Base-by-base conservation (phyloP, 92 coral and sea anemone species). In the Porites divaricata region DNA sequence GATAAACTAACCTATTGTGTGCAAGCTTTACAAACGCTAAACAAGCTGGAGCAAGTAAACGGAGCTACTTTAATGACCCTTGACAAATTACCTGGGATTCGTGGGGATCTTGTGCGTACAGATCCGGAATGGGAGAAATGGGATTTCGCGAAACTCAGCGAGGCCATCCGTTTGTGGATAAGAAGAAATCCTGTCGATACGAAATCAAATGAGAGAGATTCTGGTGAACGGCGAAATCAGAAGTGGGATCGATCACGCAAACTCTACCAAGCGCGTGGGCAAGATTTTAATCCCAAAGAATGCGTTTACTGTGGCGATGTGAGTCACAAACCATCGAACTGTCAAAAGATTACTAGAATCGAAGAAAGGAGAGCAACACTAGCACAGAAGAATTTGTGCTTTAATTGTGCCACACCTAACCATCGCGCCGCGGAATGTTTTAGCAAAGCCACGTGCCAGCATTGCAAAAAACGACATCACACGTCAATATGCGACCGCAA, bases 381-480 rank as follows among this genome's bases (percentile, higher is more conserved):
- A 10, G 86, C 86, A 1, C 67, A 80, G 53, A n/a, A n/a, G n/a
- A n/a, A n/a, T n/a, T n/a, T n/a, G n/a, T n/a, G n/a, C n/a, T n/a
- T n/a, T n/a, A n/a, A n/a, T n/a, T n/a, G n/a, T n/a, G n/a, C n/a
- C n/a, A n/a, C n/a, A n/a, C n/a, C n/a, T n/a, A n/a, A n/a, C n/a
- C n/a, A 79, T 20, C 63, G 15, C 50, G 83, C 83, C 23, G 74
- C 74, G 45, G 83, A 78, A 14, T 79, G 83, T 79, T 79, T 65
- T 49, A 79, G 74, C 50, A 64, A 66, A 26, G 10, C 77, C 8
- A 65, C 63, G 4, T 71, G 78, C 24, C 54, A 25, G 28, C 57
- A 70, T 35, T 82, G 75, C 48, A 19, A 66, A 6, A 75, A 74
- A n/a, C 53, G 74, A 4, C 81, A 84, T 70, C 80, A 84, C 68